A percentile compares a stretch with the other conserved stretches of the same genome.
Conservation (phyloP, 2,797 vertebrate species). For the Arvicola amphibius region DNA sequence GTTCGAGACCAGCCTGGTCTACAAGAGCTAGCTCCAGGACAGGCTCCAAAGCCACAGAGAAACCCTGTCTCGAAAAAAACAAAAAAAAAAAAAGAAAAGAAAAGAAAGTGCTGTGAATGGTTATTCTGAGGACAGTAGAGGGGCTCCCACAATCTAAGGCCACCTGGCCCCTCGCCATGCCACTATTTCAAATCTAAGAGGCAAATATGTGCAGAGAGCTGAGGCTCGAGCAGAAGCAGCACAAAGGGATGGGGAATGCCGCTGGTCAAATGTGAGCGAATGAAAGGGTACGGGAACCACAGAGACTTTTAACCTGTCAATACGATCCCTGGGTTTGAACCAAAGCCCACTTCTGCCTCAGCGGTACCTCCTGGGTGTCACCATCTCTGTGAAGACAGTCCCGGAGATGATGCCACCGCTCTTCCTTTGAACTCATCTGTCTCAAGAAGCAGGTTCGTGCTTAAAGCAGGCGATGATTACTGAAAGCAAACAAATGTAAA, state of each 20-base stretch:
- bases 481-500: conserved; percentile 21
- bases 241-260: neutral
- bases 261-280: neutral
- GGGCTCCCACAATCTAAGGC: accelerated
- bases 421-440: neutral
- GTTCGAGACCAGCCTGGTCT: no score
- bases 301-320: neutral
- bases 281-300: neutral
- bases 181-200: conserved; percentile 4
- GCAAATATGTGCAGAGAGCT: neutral
- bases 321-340: neutral
- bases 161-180: neutral
- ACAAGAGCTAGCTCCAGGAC: no score
- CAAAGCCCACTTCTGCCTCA: neutral
- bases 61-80: no score
- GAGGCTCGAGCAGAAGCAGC: neutral
- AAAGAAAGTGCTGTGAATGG: neutral
- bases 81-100: no score
- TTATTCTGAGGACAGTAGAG: neutral
- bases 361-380: neutral
- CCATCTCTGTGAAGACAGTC: neutral
- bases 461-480: neutral
- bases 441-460: neutral
- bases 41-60: no score
- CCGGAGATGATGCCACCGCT: no score